A percentile compares a stretch with the other conserved stretches of the same genome.
Conservation (phyloP, 2,797 vertebrate genomes). For the Eidolon dupreanum region DNA sequence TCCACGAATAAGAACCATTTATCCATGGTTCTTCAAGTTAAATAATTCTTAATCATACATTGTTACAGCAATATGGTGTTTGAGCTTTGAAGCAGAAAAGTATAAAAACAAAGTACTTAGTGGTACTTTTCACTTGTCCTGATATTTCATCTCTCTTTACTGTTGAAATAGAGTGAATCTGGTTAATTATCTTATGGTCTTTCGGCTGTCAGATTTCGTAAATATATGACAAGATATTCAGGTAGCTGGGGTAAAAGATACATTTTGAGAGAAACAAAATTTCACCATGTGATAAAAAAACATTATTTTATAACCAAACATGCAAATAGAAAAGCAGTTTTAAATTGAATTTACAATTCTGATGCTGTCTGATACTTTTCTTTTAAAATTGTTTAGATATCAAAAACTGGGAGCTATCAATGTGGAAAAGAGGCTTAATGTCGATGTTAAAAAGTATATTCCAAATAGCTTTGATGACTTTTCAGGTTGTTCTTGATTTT, state of each 20-base stretch:
- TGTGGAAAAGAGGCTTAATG: not conserved
- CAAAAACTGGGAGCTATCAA: not conserved
- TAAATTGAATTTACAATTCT: constrained; percentile 1
- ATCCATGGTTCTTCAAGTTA: constrained; percentile 34
- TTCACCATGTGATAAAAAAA: constrained; percentile 58
- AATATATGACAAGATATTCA: constrained; percentile 71
- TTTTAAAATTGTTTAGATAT: not conserved
- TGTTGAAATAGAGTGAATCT: constrained; percentile 48
- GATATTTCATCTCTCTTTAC: constrained; percentile 73
- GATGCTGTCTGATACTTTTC: not conserved
- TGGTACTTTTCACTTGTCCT: constrained; percentile 57
- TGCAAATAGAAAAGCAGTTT: not conserved
- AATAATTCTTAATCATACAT: constrained; percentile 69
- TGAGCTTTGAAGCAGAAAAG: constrained; percentile 64
- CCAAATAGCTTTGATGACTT: constrained; percentile 26
- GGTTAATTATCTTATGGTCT: constrained; percentile 72
- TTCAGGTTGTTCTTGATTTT: not conserved
- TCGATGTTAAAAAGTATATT: not conserved
- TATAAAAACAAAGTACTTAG: constrained; percentile 60
- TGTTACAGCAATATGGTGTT: constrained; percentile 54
- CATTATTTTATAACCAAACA: not conserved
- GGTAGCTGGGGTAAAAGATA: constrained; percentile 48
- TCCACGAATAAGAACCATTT: not conserved
- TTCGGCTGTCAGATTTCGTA: constrained; percentile 60
- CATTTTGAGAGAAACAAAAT: constrained; percentile 38